Evolutionary conservation across 2,888 invertebrate genomes (phyloP).

Genomic region (Morpho achilles): DNA sequence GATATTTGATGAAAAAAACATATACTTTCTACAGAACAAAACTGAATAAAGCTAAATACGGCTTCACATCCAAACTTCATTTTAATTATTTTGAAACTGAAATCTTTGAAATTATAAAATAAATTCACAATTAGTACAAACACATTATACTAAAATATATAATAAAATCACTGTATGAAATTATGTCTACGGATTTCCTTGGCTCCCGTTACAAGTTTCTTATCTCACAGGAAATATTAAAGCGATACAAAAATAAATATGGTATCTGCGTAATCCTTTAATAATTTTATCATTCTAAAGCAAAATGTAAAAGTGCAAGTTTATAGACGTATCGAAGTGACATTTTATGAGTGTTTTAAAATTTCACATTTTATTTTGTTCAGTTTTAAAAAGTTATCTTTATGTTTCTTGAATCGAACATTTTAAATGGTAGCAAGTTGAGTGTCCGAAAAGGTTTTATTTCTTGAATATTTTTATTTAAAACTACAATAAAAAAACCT

Average conservation of each 20-base stretch:
- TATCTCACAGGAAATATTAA: conserved; percentile 3
- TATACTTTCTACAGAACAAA: background rate
- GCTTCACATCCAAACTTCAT: too few species aligned
- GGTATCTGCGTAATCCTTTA: background rate
- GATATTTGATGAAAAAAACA: background rate
- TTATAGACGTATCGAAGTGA: conserved; percentile 1
- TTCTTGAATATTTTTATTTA: too few species aligned
- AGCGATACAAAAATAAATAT: background rate
- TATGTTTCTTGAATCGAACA: too few species aligned
- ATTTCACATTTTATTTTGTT: background rate
- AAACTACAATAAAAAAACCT: too few species aligned
- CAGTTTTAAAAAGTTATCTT: background rate
- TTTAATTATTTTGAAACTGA: too few species aligned
- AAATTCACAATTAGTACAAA: too few species aligned
- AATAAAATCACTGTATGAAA: background rate
- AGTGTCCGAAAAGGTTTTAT: too few species aligned
- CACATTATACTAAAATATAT: too few species aligned
- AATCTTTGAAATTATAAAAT: too few species aligned
- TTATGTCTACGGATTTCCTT: background rate
- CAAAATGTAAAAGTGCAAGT: conserved; percentile 1
- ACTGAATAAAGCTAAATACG: background rate
- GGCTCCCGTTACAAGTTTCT: background rate
- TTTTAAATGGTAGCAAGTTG: too few species aligned
- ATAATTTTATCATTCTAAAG: background rate
- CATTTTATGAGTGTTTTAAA: background rate